Evolutionary conservation across 2,888 invertebrate genomes (phyloP).

Genomic region (Marasmarcha lunaedactyla): DNA sequence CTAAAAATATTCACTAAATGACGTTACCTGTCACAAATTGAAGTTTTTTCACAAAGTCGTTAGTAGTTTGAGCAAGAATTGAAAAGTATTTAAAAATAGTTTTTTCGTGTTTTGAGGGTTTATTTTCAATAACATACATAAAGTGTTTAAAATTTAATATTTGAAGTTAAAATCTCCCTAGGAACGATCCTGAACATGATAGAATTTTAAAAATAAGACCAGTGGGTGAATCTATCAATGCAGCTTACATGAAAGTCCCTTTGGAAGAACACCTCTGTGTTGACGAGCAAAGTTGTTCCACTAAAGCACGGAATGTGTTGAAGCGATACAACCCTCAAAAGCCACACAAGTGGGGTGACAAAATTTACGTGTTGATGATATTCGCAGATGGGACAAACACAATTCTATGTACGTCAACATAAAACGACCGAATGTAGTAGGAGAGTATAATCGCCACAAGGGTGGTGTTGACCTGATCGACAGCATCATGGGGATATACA

Average conservation of each 20-base stretch:
- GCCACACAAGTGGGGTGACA: slow-evolving; percentile 29
- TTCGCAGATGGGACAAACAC: slow-evolving; percentile 15
- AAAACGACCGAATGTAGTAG: slow-evolving; percentile 18
- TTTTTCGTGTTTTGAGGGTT: slow-evolving; percentile 5
- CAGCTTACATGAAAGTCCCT: slow-evolving; percentile 10
- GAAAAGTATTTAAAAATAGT: slow-evolving; percentile 8
- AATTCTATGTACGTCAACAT: slow-evolving; percentile 16
- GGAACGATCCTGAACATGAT: slow-evolving; percentile 11
- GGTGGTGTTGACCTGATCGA: too few relatives aligned
- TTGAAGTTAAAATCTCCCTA: slow-evolving; percentile 7
- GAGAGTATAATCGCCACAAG: too few relatives aligned
- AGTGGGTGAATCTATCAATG: slow-evolving; percentile 14
- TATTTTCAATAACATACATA: slow-evolving; percentile 7
- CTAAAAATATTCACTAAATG: slow-evolving; percentile 7
- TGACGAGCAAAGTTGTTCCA: slow-evolving; percentile 24
- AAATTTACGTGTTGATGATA: slow-evolving; percentile 21
- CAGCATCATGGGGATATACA: slow-evolving; percentile 19
- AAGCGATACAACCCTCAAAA: slow-evolving; percentile 27
- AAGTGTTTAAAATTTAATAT: not conserved
- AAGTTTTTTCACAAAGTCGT: slow-evolving; percentile 8
- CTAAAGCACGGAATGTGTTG: slow-evolving; percentile 19
- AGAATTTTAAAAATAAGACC: slow-evolving; percentile 18
- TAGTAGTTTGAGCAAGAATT: slow-evolving; percentile 9
- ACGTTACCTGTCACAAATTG: slow-evolving; percentile 8
- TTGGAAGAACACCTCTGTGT: slow-evolving; percentile 18